Base-by-base conservation (phyloP, 35 echinoderm and acorn worm genomes). In the Ophiothrix spiculata region DNA sequence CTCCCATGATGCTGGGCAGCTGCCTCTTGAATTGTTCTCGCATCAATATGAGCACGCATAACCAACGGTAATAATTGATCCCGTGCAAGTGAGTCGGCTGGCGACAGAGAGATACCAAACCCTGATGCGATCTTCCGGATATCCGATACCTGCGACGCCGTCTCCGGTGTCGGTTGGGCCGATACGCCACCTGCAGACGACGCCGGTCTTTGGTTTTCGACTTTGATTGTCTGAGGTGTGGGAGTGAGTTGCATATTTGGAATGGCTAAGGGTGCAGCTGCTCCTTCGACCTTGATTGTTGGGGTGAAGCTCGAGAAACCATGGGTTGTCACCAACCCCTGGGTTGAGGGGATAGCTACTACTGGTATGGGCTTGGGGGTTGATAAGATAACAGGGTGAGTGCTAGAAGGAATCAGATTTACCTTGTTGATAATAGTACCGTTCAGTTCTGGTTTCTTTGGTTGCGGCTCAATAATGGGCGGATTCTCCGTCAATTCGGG, bases 41-140 rank as follows among this genome's bases (percentile, higher is more conserved):
- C n/a, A n/a, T n/a, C n/a, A n/a, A n/a, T n/a, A n/a, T n/a, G n/a
- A n/a, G n/a, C n/a, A n/a, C n/a, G n/a, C n/a, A n/a, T n/a, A n/a
- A n/a, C n/a, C n/a, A n/a, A n/a, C n/a, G n/a, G n/a, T n/a, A n/a
- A n/a, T n/a, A n/a, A n/a, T n/a, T n/a, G n/a, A n/a, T n/a, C n/a
- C n/a, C n/a, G n/a, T n/a, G n/a, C n/a, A n/a, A n/a, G 80, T 34
- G 40, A 11, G 21, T 54, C 64, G 12, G 81, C 79, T 0, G 87
- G 80, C 4, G 79, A 83, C 74, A 89, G 36, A 37, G 80, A 83
- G 34, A 83, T 83, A 25, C 87, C 79, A 75, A 88, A 88, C 33
- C 79, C 87, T 39, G 87, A 89, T 34, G 87, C 87, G 14, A 89
- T 89, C 73, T 89, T 89, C 17, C 87, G 79, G 36, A 89, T 33